These are phyloP conservation scores for Osmerus mordax DNA, from an alignment of 2,113 vertebrate genomes.

Conservation along the genomic window DNA sequence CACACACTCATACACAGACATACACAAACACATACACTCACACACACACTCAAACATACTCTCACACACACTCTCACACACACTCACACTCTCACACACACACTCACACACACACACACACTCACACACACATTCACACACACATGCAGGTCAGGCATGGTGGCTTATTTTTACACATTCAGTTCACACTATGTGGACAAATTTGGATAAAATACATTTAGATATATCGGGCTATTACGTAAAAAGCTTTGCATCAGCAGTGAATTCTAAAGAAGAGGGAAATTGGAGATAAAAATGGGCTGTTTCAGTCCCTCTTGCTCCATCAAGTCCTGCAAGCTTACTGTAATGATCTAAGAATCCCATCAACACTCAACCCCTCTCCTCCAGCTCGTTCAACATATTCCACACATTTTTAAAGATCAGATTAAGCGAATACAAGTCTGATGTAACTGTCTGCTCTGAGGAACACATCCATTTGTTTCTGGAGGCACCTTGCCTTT, in stretches of 20 bases:
- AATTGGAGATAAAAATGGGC: constrained; percentile 46
- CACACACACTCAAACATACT: too few species aligned
- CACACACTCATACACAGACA: too few species aligned
- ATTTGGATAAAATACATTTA: constrained; percentile 3
- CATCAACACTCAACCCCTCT: constrained; percentile 38
- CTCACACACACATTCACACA: neutral
- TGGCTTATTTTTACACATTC: constrained; percentile 2
- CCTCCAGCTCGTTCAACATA: constrained; percentile 32
- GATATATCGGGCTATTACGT: constrained; percentile 25
- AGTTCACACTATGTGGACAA: constrained; percentile 18
- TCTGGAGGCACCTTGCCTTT: constrained; percentile 31
- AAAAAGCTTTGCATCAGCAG: constrained; percentile 32
- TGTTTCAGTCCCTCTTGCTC: constrained; percentile 40
- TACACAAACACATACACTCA: neutral
- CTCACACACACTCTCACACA: neutral
- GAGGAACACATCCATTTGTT: constrained; percentile 39
- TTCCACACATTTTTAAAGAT: constrained; percentile 32
- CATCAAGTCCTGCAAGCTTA: constrained; percentile 39
- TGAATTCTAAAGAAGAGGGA: constrained; percentile 19
- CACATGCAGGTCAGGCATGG: too few species aligned
- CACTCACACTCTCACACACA: neutral
- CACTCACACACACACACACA: constrained; percentile 11
- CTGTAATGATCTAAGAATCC: constrained; percentile 51
- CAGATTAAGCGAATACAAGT: constrained; percentile 27
- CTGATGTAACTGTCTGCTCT: constrained; percentile 9